Base-by-base conservation (phyloP, 1,140 invertebrate genomes). In the Drosophila pectinifera region DNA sequence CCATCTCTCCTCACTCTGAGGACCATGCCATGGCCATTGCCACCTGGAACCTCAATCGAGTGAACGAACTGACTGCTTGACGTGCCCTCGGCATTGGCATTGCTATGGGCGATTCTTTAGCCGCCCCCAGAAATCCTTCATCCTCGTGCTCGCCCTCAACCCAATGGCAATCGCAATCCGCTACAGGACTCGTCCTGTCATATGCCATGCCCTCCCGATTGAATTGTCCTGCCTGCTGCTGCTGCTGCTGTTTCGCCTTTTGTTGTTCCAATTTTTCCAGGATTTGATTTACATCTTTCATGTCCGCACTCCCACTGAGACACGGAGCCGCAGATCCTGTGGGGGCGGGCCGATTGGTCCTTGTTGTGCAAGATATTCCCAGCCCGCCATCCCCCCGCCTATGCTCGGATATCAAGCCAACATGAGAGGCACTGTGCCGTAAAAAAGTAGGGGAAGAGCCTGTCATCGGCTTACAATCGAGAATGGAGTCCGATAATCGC, bases 281-380 rank as follows among this genome's bases (percentile, higher is more conserved):
- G 67, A 55, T 68, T 70, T 70, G 63, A 70, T 70, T 70, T 70
- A 56, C 49, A 69, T 70, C 63, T 56, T 70, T 69, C 63, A 46
- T 70, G 64, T 69, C 67, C 48, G 64, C 41, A 51, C 64, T 28
- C 59, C 64, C 64, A 53, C 45, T n/a, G 42, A 65, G 59, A 28
- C 64, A 64, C 55, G 22, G 5, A 11, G 14, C 8, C 51, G 22
- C 51, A 38, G 51, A 54, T 38, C 51, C 51, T 54, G 31, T 22
- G 18, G 43, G 22, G 42, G 46, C 34, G 38, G 55, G 26, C 8
- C 58, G 39, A 68, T 68, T 51, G 61, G 61, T 65, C 61, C 64
- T 65, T 68, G 64, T 64, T 51, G 64, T 42, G 61, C 59, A 65
- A 64, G 64, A 65, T 65, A 65, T 65, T 64, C 45, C 46, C 31